Percentiles rank a stretch among this genome's conserved stretches.
These are phyloP conservation scores for Cryptomyrus ogoouensis DNA, from an alignment of 2,113 vertebrate species.

Conservation along the genomic window DNA sequence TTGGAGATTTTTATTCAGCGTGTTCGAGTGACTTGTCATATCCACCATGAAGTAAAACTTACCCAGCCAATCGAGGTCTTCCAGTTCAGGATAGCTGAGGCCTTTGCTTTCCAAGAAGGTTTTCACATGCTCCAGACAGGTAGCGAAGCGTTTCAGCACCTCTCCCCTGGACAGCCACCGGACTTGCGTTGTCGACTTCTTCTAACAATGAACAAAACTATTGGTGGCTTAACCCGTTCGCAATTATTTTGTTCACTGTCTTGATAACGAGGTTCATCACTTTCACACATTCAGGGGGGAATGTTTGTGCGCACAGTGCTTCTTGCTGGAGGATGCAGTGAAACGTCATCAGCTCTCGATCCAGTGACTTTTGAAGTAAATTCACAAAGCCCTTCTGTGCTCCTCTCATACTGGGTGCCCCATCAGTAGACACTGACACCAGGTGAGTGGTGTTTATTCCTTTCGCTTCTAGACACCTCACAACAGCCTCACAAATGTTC, in stretches of 20 bases:
- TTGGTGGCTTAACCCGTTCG: constrained; percentile 6
- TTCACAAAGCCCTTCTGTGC: constrained; percentile 37
- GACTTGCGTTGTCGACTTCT: constrained; percentile 27
- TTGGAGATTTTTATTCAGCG: constrained; percentile 32
- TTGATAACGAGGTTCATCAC: constrained; percentile 39
- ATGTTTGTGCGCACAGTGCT: constrained; percentile 19
- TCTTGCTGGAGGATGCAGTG: constrained; percentile 36
- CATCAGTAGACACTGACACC: constrained; percentile 35
- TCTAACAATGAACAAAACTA: not conserved
- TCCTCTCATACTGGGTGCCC: constrained; percentile 38
- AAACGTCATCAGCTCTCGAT: constrained; percentile 29
- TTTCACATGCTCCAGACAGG: constrained; percentile 39
- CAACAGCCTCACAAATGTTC: too few relatives aligned
- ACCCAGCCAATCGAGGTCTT: constrained; percentile 33
- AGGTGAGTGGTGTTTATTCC: constrained; percentile 29
- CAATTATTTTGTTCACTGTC: constrained; percentile 43
- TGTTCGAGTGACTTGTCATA: constrained; percentile 38
- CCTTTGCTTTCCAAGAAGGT: constrained; percentile 37
- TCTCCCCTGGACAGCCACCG: constrained; percentile 41
- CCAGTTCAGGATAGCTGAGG: constrained; percentile 31
- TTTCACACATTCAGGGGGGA: not conserved
- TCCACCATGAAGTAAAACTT: constrained; percentile 42
- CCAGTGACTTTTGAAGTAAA: constrained; percentile 30
- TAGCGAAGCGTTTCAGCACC: constrained; percentile 38
- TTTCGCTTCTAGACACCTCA: constrained; percentile 27